Evolutionary conservation across 2,113 vertebrate genomes (phyloP).

Genomic region (Brachypodius melanocephalos): DNA sequence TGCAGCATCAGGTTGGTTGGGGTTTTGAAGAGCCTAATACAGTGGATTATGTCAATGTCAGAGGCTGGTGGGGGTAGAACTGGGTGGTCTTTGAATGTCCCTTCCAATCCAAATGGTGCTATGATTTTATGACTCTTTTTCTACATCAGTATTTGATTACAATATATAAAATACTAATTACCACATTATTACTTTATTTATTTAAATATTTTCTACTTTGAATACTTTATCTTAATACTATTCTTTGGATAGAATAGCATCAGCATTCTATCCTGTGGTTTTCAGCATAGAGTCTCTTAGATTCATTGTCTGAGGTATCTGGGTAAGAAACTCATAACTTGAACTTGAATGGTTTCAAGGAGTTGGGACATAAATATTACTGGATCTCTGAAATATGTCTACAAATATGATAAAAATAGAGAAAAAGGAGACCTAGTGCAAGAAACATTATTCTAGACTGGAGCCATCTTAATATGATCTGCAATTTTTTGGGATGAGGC

Average conservation of each 20-base stretch:
- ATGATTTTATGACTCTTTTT: neutral
- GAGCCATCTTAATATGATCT: neutral
- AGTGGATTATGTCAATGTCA: neutral
- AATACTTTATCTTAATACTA: neutral
- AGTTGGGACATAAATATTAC: neutral
- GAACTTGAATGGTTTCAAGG: neutral
- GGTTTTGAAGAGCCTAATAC: neutral
- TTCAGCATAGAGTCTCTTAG: neutral
- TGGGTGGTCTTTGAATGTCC: neutral
- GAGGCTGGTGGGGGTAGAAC: accelerated
- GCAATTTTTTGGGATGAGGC: neutral
- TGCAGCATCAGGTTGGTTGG: neutral
- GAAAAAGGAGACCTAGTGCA: neutral
- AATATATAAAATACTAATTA: neutral
- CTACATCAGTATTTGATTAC: neutral
- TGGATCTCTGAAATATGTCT: neutral
- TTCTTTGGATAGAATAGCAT: neutral
- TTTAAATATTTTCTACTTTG: neutral
- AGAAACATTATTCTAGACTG: neutral
- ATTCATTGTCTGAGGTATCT: neutral
- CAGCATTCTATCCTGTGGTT: neutral
- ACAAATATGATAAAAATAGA: neutral
- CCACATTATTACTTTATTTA: neutral
- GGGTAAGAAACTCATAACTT: neutral
- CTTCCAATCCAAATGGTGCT: neutral